These are phyloP conservation scores for Ennomos quercinarius DNA, from an alignment of 2,888 invertebrate species.

Conservation along the genomic window DNA sequence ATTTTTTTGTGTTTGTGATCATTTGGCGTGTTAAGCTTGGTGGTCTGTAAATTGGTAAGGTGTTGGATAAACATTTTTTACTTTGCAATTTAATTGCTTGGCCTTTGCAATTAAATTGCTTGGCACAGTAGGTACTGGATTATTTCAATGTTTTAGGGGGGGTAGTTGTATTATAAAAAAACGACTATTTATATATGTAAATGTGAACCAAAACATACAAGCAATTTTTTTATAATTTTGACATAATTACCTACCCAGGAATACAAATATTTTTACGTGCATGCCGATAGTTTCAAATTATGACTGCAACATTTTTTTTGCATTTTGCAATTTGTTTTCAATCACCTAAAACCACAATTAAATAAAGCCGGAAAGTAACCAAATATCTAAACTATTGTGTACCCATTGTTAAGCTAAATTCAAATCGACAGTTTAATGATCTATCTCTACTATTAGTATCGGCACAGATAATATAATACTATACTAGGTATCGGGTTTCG, in stretches of 20 bases:
- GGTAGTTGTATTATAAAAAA: too few relatives aligned
- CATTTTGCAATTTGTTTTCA: conserved; percentile 25
- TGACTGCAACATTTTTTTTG: background rate
- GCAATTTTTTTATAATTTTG: too few relatives aligned
- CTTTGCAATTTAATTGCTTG: background rate
- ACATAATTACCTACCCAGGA: too few relatives aligned
- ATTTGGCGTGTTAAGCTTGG: conserved; percentile 57
- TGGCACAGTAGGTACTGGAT: background rate
- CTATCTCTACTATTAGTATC: conserved; percentile 53
- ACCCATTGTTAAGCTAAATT: conserved; percentile 63
- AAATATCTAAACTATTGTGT: conserved; percentile 66
- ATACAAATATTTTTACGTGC: too few relatives aligned
- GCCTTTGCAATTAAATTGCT: background rate
- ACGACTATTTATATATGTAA: too few relatives aligned
- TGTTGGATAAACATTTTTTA: conserved; percentile 22
- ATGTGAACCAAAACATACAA: too few relatives aligned
- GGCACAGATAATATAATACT: too few relatives aligned
- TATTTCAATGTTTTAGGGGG: too few relatives aligned
- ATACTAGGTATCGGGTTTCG: too few relatives aligned
- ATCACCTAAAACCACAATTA: conserved; percentile 25
- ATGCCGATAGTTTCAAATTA: background rate
- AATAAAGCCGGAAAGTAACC: conserved; percentile 68
- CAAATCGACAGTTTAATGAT: conserved; percentile 72
- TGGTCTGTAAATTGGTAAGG: conserved; percentile 51
- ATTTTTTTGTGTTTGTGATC: conserved; percentile 55